These are phyloP conservation scores for Acleris emargana DNA, from an alignment of 2,888 invertebrate genomes.

Conservation along the genomic window DNA sequence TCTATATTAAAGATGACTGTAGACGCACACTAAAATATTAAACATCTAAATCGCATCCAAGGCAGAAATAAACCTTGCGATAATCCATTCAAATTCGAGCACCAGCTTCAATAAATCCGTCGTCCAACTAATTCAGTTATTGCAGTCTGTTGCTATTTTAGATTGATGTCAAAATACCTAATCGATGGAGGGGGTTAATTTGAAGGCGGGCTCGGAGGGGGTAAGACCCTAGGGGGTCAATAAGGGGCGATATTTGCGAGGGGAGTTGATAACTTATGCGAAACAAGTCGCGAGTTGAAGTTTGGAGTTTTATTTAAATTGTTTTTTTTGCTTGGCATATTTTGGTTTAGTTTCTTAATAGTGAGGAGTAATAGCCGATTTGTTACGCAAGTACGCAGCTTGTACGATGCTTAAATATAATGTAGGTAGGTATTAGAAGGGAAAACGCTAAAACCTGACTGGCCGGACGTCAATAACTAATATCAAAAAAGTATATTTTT, in stretches of 20 bases:
- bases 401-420: too few relatives aligned
- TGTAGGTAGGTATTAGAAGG: too few relatives aligned
- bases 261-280: conserved; percentile 12
- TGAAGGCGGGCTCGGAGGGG: conserved; percentile 30
- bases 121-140: conserved; percentile 33
- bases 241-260: conserved; percentile 28
- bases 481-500: too few relatives aligned
- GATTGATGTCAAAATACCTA: conserved; percentile 34
- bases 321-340: background rate
- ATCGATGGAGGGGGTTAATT: conserved; percentile 32
- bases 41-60: too few relatives aligned
- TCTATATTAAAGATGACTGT: too few relatives aligned
- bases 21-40: too few relatives aligned
- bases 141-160: conserved; percentile 29
- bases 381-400: too few relatives aligned
- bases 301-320: background rate
- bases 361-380: too few relatives aligned
- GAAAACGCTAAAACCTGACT: too few relatives aligned
- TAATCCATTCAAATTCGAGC: background rate
- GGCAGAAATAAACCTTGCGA: background rate
- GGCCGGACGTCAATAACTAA: too few relatives aligned
- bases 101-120: conserved; percentile 27
- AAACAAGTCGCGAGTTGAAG: conserved; percentile 1
- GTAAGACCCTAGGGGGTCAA: conserved; percentile 23
- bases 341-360: background rate